Base-by-base conservation (phyloP, 2,888 invertebrate species). In the Pharmacophagus antenor region DNA sequence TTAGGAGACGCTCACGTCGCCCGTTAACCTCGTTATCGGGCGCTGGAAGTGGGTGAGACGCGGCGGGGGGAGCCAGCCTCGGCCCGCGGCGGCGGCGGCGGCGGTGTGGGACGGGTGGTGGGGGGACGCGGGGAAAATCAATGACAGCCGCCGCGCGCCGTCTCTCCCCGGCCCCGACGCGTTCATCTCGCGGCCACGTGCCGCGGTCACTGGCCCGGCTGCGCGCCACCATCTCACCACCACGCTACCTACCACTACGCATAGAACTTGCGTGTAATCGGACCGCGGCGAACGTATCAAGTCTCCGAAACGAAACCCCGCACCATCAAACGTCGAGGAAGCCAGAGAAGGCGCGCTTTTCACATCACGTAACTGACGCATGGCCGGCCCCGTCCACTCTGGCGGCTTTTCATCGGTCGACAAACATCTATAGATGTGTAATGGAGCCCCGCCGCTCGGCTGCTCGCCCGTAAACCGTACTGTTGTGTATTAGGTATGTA, bases 1-100 rank as follows among this genome's bases (percentile, higher is more conserved):
- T 90, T 90, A 89, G 88, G 88, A 89, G 88, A 89, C 88, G 88
- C 89, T 88, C 89, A 88, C 89, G 90, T 89, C 88, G 90, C 90
- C 88, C 88, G 89, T 90, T 90, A 90, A 90, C 90, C 90, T 90
- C 89, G 90, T 90, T 90, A 90, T 90, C 89, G 88, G 88, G 88
- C 87, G 88, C 85, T 88, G 85, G 88, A 88, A 88, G 88, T 88
- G 89, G 89, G 89, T 88, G 88, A 88, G 88, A 88, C 88, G 88
- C 84, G 85, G 86, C 76, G 80, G 82, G 77, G 77, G 73, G 76
- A 75, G 75, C 78, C 75, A 76, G 74, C 82, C 79, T 82, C 77
- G 68, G 66, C 71, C 71, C 74, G 63, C n/a, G n/a, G n/a, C n/a
- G n/a, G n/a, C n/a, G n/a, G n/a, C n/a, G n/a, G n/a, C n/a, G n/a